Evolutionary conservation across 2,888 invertebrate species (phyloP), one percentile per base, ranked within the genome.

Genomic region (Erynnis tages): DNA sequence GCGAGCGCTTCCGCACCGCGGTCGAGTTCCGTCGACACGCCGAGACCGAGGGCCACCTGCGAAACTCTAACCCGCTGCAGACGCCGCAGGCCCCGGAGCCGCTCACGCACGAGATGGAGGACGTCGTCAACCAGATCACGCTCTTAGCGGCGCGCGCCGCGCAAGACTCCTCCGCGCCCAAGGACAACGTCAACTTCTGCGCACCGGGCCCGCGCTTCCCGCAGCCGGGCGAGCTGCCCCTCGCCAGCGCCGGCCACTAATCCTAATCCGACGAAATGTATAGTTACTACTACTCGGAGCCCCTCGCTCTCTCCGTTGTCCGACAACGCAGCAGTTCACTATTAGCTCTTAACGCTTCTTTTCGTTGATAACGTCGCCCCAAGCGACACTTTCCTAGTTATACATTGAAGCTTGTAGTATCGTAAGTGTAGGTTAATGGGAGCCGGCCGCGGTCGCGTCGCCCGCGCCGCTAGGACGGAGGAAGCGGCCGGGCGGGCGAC

Each of bases 41-140:
- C 27, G 93, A 93, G 45, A 82, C 90, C 38, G 90, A 93, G 48
- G 75, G 76, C 50, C 93, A 93, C 74, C 75, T 83, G 27, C 69
- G 71, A 34, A 79, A 76, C 54, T 63, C 64, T 45, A 59, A 67
- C 60, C 75, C 25, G 76, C 70, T 56, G 71, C 71, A 53, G 34
- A 76, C 66, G 50, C 57, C 59, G 17, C 57, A 67, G 52, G 52
- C 56, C 54, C 79, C 79, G 56, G 92, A 92, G 59, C 93, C 93
- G 16, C 90, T 95, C 40, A 92, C 92, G 55, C 94, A 94, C 82
- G 94, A 95, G 79, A 95, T 95, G 94, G 95, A 95, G 79, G 94
- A 95, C 80, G 94, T 95, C 60, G 95, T 95, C 56, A 95, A 95
- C 79, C 95, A 95, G 86, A 94, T 95, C 69, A 94, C 95, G 57